A percentile compares a stretch with the other conserved stretches of the same genome.
Evolutionary conservation across 2,113 vertebrate species (phyloP).

Genomic region (Scytalopus superciliaris): DNA sequence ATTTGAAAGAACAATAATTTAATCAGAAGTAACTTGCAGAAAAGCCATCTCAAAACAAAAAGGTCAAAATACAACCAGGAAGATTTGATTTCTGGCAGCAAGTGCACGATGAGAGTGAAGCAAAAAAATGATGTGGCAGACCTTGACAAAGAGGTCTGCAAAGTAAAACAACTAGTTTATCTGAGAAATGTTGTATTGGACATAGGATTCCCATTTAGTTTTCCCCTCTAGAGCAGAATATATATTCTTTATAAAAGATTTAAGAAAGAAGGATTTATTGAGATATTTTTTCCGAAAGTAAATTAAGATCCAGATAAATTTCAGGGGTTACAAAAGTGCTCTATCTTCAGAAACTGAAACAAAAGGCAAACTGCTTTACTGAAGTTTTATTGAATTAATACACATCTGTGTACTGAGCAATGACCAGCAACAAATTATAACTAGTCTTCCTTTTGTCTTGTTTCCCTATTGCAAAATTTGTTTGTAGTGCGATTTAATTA

Average conservation of each 20-base stretch:
- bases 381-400: neutral
- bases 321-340: neutral
- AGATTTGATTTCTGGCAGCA: neutral
- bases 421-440: neutral
- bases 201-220: neutral
- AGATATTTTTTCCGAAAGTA: neutral
- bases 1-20: neutral
- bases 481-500: neutral
- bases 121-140: neutral
- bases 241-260: neutral
- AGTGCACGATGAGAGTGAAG: neutral
- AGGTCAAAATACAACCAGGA: neutral
- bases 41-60: neutral
- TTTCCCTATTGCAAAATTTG: neutral
- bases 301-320: neutral
- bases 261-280: neutral
- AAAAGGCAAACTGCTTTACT: neutral
- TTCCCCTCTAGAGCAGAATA: neutral
- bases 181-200: neutral
- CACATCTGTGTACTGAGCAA: neutral
- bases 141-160: neutral
- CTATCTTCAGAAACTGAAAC: neutral
- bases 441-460: neutral
- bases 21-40: neutral
- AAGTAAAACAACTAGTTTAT: neutral